Evolutionary conservation across 2,797 vertebrate genomes (phyloP).

Genomic region (Liasis olivaceus): DNA sequence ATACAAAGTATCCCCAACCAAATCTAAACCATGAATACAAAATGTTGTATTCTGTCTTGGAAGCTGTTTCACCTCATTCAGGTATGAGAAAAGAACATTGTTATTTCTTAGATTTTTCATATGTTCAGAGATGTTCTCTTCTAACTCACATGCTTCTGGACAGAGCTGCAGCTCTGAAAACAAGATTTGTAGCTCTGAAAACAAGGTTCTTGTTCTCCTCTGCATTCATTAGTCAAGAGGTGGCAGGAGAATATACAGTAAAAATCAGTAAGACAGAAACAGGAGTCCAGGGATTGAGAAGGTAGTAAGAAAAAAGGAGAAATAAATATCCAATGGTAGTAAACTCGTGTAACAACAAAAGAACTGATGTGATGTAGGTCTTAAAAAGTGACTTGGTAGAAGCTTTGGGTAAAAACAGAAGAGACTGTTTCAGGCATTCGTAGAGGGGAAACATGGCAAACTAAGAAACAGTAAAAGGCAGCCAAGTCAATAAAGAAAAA

Average conservation of each 20-base stretch:
- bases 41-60: not conserved
- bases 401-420: no score
- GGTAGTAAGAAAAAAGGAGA: not conserved
- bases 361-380: not conserved
- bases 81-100: not conserved
- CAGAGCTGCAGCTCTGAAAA: not conserved
- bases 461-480: not conserved
- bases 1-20: not conserved
- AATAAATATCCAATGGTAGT: not conserved
- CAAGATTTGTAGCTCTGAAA: not conserved
- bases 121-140: not conserved
- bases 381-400: not conserved
- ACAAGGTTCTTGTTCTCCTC: not conserved
- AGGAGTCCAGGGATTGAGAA: not conserved
- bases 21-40: not conserved
- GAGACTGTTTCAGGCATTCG: not conserved
- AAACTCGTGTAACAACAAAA: not conserved
- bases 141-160: not conserved
- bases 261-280: not conserved
- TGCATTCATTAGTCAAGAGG: not conserved
- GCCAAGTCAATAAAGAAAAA: not conserved
- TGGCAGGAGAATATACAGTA: not conserved
- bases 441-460: not conserved
- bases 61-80: not conserved
- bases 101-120: not conserved